These are phyloP conservation scores for Phalloptychus januarius DNA, from an alignment of 2,797 vertebrate species.

Conservation along the genomic window DNA sequence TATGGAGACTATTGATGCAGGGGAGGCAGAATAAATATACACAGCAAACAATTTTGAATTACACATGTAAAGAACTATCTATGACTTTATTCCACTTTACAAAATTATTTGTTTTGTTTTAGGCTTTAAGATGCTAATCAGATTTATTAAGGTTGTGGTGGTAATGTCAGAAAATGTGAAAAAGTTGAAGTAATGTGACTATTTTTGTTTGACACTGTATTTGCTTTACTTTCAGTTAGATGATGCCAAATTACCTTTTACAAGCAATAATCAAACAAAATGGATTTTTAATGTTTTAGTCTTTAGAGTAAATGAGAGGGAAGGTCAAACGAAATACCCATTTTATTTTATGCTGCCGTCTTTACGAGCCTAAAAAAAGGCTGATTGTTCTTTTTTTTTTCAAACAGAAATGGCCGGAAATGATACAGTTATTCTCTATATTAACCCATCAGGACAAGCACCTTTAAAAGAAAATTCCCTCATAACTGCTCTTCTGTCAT, in stretches of 20 bases:
- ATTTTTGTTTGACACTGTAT: background rate
- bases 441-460: conserved; percentile 21
- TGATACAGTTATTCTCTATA: conserved; percentile 32
- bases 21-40: background rate
- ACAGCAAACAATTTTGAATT: background rate
- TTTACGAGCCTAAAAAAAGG: background rate
- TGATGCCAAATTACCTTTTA: conserved; percentile 13
- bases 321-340: background rate
- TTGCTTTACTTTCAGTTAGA: conserved; percentile 4
- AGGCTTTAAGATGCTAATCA: background rate
- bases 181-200: background rate
- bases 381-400: conserved; percentile 8
- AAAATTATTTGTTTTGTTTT: background rate
- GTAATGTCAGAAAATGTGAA: background rate
- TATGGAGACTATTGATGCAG: background rate
- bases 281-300: conserved; percentile 20
- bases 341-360: background rate
- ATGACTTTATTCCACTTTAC: conserved; percentile 32
- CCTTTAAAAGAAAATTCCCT: conserved; percentile 43
- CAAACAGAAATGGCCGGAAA: conserved; percentile 25
- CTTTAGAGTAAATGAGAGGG: background rate
- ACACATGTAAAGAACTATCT: conserved; percentile 19
- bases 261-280: conserved; percentile 25
- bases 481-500: conserved; percentile 36
- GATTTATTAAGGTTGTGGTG: background rate